phyloP scores from a whole-genome alignment of 2,113 vertebrate species.

The Calyptomena viridis region DNA sequence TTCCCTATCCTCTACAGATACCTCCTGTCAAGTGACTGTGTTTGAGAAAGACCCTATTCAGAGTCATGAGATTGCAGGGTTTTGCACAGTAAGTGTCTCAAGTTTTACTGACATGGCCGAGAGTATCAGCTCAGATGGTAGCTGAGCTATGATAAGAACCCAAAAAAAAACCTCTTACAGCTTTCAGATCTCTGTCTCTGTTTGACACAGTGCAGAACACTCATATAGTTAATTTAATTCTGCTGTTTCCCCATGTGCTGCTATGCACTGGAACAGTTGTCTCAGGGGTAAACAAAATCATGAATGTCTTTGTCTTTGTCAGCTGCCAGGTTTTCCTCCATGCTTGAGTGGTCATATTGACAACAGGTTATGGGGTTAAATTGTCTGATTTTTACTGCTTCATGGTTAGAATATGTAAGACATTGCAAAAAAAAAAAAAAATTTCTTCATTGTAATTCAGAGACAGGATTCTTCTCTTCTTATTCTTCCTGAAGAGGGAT shows the following conservation, averaged over 20 bases:
- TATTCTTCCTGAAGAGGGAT: not conserved
- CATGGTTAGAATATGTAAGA: not conserved
- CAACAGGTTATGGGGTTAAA: not conserved
- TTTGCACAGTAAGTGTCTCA: not conserved
- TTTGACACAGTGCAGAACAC: not conserved
- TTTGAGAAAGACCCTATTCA: conserved; percentile 26
- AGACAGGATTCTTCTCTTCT: not conserved
- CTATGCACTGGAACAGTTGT: not conserved
- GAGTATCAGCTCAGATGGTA: not conserved
- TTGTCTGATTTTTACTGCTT: not conserved
- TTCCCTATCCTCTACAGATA: not conserved
- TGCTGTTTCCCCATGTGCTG: not conserved
- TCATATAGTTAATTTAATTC: not conserved
- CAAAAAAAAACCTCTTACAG: not conserved
- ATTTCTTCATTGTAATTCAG: not conserved
- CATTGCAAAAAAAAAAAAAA: not conserved
- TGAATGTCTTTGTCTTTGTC: not conserved
- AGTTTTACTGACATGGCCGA: not conserved
- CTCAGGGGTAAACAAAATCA: not conserved
- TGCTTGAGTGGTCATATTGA: not conserved
- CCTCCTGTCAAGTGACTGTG: conserved; percentile 7
- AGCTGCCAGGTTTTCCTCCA: not conserved
- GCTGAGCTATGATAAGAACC: not conserved
- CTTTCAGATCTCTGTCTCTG: not conserved
- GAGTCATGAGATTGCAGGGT: not conserved